Evolutionary conservation across 1,140 invertebrate genomes (phyloP).

Genomic region (Semibalanus balanoides): DNA sequence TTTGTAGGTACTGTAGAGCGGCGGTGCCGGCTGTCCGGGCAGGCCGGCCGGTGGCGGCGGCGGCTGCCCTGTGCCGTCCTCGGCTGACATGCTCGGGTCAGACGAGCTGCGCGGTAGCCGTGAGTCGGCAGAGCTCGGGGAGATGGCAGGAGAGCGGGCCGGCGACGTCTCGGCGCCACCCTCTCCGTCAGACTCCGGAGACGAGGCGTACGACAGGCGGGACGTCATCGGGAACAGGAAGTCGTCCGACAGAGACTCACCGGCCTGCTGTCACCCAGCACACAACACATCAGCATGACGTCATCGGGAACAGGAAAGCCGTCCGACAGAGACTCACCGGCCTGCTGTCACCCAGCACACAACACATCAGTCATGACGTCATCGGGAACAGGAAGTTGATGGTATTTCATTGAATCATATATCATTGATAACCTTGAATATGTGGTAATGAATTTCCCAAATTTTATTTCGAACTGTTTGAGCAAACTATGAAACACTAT

Average conservation of each 20-base stretch:
- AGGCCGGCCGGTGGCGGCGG: conserved; percentile 35
- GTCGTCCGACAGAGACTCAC: conserved; percentile 48
- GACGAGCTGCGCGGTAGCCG: conserved; percentile 64
- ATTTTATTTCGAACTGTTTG: no score
- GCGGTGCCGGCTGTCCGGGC: conserved; percentile 47
- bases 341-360: background rate
- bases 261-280: conserved; percentile 27
- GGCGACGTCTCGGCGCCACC: conserved; percentile 39
- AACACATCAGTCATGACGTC: no score
- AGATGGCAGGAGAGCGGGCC: conserved; percentile 33
- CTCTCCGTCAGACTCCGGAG: conserved; percentile 69
- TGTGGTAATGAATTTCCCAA: no score
- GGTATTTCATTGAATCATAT: no score
- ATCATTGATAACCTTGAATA: no score
- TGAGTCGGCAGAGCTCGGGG: conserved; percentile 20
- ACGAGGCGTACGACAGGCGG: conserved; percentile 86
- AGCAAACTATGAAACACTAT: no score
- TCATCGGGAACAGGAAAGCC: conserved; percentile 49
- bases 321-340: conserved; percentile 7
- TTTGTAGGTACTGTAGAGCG: conserved; percentile 46
- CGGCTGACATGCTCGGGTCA: conserved; percentile 66
- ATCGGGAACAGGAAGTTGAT: no score
- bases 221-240: conserved; percentile 96
- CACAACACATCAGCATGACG: background rate
- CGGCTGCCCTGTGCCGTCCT: conserved; percentile 37